Evolutionary conservation across 2,797 vertebrate species (phyloP).

Genomic region (Molossus alvarezi): DNA sequence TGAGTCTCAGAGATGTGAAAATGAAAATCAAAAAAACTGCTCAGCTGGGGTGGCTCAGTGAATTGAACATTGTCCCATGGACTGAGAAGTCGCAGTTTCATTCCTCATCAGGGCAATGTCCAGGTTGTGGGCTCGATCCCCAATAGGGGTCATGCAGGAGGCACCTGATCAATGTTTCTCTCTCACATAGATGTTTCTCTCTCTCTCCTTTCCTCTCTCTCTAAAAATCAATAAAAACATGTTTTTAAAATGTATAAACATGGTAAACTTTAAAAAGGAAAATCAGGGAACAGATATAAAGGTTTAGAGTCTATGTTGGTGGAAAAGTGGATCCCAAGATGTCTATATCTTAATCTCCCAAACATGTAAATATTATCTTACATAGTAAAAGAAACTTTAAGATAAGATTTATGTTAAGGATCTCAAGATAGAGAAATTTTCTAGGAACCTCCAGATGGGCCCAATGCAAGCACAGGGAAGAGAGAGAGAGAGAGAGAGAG

Average conservation of each 20-base stretch:
- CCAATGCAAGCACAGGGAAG: neutral
- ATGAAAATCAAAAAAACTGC: neutral
- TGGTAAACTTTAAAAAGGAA: neutral
- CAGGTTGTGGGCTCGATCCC: too few relatives aligned
- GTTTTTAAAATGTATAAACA: too few relatives aligned
- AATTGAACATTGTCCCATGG: too few relatives aligned
- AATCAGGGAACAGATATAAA: slow-evolving; percentile 7
- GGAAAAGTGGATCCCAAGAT: neutral
- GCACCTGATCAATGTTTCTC: too few relatives aligned
- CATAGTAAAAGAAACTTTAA: neutral
- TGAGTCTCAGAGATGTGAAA: neutral
- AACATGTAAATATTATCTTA: neutral
- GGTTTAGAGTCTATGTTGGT: neutral
- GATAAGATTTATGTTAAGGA: neutral
- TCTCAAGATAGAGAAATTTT: neutral
- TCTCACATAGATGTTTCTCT: too few relatives aligned
- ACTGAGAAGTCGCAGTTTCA: too few relatives aligned
- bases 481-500: neutral
- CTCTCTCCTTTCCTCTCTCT: too few relatives aligned
- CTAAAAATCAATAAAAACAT: too few relatives aligned
- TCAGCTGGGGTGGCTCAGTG: too few relatives aligned
- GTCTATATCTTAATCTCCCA: neutral
- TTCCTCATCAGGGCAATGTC: too few relatives aligned
- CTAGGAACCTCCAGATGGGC: neutral
- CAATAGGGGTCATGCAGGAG: too few relatives aligned